These are phyloP conservation scores for Gulo gulo DNA, from an alignment of 2,113 vertebrate species.

Conservation along the genomic window DNA sequence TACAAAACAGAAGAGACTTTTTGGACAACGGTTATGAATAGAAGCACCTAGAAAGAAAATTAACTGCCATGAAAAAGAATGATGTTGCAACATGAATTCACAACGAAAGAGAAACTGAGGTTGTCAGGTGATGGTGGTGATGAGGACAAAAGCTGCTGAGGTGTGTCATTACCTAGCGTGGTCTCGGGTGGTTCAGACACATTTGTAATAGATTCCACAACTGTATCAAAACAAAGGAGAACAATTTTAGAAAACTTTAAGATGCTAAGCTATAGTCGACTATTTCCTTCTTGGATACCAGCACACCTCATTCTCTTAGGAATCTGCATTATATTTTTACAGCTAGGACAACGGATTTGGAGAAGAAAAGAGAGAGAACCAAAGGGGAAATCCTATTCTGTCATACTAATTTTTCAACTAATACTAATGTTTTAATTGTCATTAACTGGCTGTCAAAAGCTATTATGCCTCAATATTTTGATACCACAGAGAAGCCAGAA, in stretches of 20 bases:
- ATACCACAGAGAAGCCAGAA: background rate
- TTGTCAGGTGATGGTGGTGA: background rate
- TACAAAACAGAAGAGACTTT: background rate
- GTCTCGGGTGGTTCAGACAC: conserved; percentile 62
- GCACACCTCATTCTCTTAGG: background rate
- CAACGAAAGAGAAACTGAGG: background rate
- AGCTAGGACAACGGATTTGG: background rate
- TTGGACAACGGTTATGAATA: background rate
- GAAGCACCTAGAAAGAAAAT: background rate
- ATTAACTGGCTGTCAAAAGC: background rate
- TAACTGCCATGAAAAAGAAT: background rate
- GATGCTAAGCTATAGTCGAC: background rate
- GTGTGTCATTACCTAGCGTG: conserved; percentile 72
- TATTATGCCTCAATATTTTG: background rate
- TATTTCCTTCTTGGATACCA: background rate
- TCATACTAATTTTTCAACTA: background rate
- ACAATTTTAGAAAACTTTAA: background rate
- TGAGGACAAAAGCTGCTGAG: background rate
- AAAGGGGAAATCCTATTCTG: background rate
- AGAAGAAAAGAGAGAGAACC: background rate
- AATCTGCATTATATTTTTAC: background rate
- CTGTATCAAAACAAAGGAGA: conserved; percentile 70
- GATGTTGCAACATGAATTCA: background rate
- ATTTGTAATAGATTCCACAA: conserved; percentile 62
- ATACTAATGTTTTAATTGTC: background rate